Conservation (phyloP, 2,888 invertebrate genomes). For the Chloromyia formosa region DNA sequence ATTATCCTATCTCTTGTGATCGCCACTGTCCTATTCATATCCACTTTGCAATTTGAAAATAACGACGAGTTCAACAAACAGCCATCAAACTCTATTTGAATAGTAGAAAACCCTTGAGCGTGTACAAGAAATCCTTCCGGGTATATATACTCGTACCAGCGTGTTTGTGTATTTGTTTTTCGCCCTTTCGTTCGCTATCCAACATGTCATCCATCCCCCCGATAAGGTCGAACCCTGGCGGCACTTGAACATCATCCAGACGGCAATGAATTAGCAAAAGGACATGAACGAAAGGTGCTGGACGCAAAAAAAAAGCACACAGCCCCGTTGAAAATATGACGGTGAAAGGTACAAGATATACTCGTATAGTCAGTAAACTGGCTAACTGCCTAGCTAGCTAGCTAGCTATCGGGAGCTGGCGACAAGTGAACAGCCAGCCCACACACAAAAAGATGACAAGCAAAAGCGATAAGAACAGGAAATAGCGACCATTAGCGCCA, state of each 20-base stretch:
- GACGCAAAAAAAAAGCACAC: background rate
- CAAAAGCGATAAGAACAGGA: constrained; percentile 35
- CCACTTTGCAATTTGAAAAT: no score
- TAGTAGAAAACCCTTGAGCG: constrained; percentile 26
- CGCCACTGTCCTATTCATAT: no score
- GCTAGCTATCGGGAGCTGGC: no score
- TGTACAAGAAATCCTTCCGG: constrained; percentile 36
- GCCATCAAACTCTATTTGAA: constrained; percentile 48
- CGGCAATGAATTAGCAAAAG: constrained; percentile 26
- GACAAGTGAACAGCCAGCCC: constrained; percentile 10
- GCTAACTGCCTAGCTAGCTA: no score
- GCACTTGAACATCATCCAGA: background rate
- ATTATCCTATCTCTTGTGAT: no score
- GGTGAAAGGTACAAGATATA: no score
- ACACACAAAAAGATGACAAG: constrained; percentile 5
- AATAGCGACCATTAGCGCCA: constrained; percentile 36
- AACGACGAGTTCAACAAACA: constrained; percentile 28
- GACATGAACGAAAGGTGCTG: background rate
- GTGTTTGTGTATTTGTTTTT: background rate
- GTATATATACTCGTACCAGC: background rate
- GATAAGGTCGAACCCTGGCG: background rate
- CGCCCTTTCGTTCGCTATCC: background rate
- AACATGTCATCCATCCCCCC: no score
- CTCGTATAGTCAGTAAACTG: no score
- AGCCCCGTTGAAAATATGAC: background rate